Evolutionary conservation across 2,888 invertebrate species (phyloP), one percentile per base, ranked within the genome.

Genomic region (Nomada lathburiana): DNA sequence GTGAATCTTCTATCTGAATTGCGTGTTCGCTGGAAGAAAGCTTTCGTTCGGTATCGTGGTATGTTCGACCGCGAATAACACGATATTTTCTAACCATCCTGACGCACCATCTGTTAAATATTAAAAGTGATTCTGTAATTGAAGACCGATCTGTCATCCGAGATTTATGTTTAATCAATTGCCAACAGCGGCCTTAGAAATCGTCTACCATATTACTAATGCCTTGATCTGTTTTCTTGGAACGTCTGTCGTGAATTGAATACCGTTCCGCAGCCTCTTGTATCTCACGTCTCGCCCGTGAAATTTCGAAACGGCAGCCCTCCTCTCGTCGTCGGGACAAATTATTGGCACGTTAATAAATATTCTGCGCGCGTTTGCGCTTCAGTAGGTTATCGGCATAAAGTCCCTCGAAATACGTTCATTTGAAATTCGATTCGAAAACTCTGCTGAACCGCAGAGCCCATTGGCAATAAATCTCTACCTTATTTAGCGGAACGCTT

Each of bases 1-100:
- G 75, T 50, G 26, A 75, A 57, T 78, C 55, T 50, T 50, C 23
- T n/a, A n/a, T 42, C 47, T 18, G 75, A 69, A 69, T 68, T 63
- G 68, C 50, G 57, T 63, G 63, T 68, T 63, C 50, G 7, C 44
- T 55, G 55, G 26, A 68, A 68, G 63, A 69, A 75, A 75, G 50
- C 75, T 75, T 68, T 75, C 57, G 62, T 16, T 67, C 75, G 20
- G 63, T 68, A 42, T 78, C 36, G 50, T 20, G n/a, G 9, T 26
- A 36, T 7, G 1, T 44, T 52, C 44, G 59, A 23, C 5, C 5
- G 44, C 60, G 74, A 67, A 62, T 55, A 67, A 68, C 23, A 2
- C 20, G 36, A 50, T 68, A 42, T 75, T 67, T 69, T 64, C 36
- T 20, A 63, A 68, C 63, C 20, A 47, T 68, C 53, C 20, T 47